Evolutionary conservation across 2,113 vertebrate genomes (phyloP).

Genomic region (Pelodiscus sinensis): DNA sequence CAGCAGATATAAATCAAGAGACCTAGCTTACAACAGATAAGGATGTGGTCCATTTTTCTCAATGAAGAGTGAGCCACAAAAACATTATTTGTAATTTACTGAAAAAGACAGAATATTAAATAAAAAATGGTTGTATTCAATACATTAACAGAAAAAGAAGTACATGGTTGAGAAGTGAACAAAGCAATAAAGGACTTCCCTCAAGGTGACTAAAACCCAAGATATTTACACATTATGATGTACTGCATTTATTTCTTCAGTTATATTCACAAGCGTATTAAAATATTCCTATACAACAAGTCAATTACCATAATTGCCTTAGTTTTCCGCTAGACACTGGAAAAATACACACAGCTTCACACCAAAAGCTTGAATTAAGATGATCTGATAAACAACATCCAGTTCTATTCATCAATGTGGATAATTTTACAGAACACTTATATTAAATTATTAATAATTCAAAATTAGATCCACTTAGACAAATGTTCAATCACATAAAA

Average conservation of each 20-base stretch:
- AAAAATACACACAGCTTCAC: not conserved
- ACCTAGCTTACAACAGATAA: not conserved
- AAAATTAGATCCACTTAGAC: constrained; percentile 1
- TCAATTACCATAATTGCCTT: not conserved
- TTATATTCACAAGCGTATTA: not conserved
- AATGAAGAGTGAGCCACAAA: not conserved
- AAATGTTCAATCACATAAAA: too few relatives aligned
- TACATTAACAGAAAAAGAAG: not conserved
- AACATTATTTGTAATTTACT: not conserved
- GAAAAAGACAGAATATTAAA: not conserved
- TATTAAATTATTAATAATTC: constrained; percentile 12
- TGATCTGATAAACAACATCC: not conserved
- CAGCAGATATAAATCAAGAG: not conserved
- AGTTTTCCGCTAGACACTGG: not conserved
- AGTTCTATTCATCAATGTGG: not conserved
- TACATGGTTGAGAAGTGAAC: not conserved
- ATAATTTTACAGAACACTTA: not conserved
- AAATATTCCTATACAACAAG: not conserved
- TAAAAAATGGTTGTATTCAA: not conserved
- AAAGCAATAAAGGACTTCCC: not conserved
- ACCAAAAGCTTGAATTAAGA: not conserved
- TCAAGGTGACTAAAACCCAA: not conserved
- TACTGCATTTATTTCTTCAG: not conserved
- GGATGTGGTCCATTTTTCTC: not conserved
- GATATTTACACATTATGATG: not conserved